Conservation (phyloP, 2,797 vertebrate species). For the Rhinichthys osculus region DNA sequence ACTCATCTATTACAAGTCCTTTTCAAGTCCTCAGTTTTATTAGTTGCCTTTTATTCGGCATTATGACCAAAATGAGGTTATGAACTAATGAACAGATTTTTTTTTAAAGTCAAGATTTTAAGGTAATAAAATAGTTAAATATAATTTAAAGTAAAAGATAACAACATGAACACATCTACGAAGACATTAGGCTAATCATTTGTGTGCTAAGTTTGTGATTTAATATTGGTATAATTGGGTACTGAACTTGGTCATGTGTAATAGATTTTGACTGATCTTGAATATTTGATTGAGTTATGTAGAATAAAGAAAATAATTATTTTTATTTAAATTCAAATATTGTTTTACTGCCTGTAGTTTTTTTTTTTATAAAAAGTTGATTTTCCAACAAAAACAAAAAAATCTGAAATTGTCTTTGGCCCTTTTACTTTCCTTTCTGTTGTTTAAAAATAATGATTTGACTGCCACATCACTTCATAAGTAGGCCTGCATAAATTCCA, state of each 20-base stretch:
- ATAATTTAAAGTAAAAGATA: not conserved
- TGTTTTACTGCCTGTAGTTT: not conserved
- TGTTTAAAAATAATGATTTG: not conserved
- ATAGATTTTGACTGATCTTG: not conserved
- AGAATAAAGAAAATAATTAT: not conserved
- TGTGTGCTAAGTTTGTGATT: not conserved
- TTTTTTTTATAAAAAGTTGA: too few relatives aligned
- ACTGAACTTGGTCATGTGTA: not conserved
- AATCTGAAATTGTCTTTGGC: too few relatives aligned
- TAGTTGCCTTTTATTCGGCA: not conserved
- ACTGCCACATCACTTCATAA: not conserved
- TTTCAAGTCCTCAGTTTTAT: not conserved
- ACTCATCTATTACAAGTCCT: not conserved
- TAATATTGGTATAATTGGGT: not conserved
- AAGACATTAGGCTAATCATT: not conserved
- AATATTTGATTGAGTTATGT: not conserved
- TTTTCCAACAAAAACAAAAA: too few relatives aligned
- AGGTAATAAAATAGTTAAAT: not conserved
- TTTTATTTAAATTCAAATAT: not conserved
- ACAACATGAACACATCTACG: fast-evolving
- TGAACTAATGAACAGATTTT: not conserved
- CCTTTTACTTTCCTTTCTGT: not conserved
- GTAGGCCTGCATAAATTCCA: not conserved
- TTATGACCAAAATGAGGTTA: not conserved
- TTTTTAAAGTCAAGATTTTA: not conserved